These are phyloP conservation scores for Dromiciops gliroides DNA, from an alignment of 2,113 vertebrate genomes.

Conservation along the genomic window DNA sequence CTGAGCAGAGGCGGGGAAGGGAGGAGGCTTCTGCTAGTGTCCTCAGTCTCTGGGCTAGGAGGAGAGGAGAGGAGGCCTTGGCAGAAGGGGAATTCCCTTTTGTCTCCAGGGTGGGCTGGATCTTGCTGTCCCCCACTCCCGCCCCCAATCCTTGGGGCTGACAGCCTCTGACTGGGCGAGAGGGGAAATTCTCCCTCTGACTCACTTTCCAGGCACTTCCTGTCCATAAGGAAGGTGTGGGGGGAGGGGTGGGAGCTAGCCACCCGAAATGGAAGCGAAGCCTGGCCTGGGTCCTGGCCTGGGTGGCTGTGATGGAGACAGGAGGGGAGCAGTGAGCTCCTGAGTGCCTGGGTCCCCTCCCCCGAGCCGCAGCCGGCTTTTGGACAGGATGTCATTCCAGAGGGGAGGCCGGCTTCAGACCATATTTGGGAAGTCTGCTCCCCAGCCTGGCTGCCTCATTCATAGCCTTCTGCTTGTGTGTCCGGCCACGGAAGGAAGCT, in stretches of 20 bases:
- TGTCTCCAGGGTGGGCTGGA: not conserved
- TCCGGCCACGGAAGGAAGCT: not conserved
- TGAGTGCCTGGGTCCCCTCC: not conserved
- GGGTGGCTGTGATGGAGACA: no score
- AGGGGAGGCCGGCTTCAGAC: slow-evolving; percentile 36
- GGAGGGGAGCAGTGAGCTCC: no score
- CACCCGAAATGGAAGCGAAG: not conserved
- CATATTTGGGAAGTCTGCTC: slow-evolving; percentile 54
- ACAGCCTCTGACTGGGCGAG: slow-evolving; percentile 15
- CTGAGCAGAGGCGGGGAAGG: not conserved
- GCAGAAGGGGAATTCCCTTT: not conserved
- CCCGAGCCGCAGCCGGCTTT: not conserved
- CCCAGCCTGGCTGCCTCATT: not conserved
- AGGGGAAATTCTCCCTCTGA: slow-evolving; percentile 51
- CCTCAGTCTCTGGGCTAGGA: not conserved
- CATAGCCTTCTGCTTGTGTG: not conserved
- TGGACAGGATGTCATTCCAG: slow-evolving; percentile 11
- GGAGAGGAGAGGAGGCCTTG: no score
- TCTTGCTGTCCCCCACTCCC: not conserved
- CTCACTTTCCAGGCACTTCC: slow-evolving; percentile 54
- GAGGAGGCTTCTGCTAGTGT: not conserved
- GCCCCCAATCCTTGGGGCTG: not conserved
- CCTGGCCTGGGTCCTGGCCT: no score
- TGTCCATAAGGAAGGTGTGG: not conserved
- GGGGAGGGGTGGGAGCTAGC: not conserved